A percentile compares a stretch with the other conserved stretches of the same genome.
Conservation (phyloP, 2,888 invertebrate species). For the Ceramica pisi region DNA sequence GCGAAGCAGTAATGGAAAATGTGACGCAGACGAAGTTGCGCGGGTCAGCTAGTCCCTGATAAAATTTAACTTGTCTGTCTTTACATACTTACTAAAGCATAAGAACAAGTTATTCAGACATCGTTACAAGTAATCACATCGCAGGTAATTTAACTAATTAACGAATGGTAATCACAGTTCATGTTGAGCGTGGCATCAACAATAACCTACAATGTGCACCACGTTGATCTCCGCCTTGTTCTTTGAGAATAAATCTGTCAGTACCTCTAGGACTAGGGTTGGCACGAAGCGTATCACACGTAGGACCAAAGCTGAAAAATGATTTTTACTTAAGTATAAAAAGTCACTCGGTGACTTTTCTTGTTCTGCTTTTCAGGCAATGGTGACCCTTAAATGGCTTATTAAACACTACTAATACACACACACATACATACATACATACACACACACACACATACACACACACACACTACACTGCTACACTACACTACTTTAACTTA, state of each 20-base stretch:
- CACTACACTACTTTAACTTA: too few relatives aligned
- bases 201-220: constrained; percentile 33
- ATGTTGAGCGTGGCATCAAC: constrained; percentile 26
- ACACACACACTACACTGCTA: too few relatives aligned
- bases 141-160: constrained; percentile 40
- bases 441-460: too few relatives aligned
- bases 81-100: background rate
- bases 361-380: too few relatives aligned
- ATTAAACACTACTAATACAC: too few relatives aligned
- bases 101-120: background rate
- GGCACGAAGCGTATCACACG: background rate
- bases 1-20: too few relatives aligned
- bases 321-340: too few relatives aligned
- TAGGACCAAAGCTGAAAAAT: background rate
- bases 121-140: background rate
- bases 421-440: too few relatives aligned
- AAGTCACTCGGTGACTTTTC: too few relatives aligned
- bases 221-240: constrained; percentile 45
- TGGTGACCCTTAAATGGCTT: too few relatives aligned
- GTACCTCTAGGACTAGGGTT: constrained; percentile 40
- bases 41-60: too few relatives aligned
- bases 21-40: too few relatives aligned
- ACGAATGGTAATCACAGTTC: constrained; percentile 30
- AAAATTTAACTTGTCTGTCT: background rate
- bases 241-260: constrained; percentile 59